Evolutionary conservation across 2,888 invertebrate genomes (phyloP).

Genomic region (Drosophila meridionalis): DNA sequence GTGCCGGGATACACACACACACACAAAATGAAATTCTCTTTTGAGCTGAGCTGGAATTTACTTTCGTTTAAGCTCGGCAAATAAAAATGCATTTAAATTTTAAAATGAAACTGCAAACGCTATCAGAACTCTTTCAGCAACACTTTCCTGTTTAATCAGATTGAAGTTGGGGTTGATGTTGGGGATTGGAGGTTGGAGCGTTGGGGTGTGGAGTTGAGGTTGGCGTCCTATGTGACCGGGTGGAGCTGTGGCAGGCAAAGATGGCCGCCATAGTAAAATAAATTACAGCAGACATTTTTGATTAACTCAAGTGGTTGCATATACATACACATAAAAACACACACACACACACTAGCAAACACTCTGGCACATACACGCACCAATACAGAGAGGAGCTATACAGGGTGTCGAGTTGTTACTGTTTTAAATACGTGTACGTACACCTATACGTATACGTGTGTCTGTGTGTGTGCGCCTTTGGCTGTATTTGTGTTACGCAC

Average conservation of each 20-base stretch:
- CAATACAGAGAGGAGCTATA: slow-evolving; percentile 35
- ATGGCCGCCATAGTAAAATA: slow-evolving; percentile 82
- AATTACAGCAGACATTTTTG: slow-evolving; percentile 84
- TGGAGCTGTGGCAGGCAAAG: slow-evolving; percentile 60
- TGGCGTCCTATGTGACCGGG: slow-evolving; percentile 7
- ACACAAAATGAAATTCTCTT: slow-evolving; percentile 22
- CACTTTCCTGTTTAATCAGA: slow-evolving; percentile 6
- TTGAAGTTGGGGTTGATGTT: neutral
- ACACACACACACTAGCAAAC: slow-evolving; percentile 22
- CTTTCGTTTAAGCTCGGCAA: slow-evolving; percentile 44
- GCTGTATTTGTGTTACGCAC: slow-evolving; percentile 43
- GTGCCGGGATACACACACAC: slow-evolving; percentile 24
- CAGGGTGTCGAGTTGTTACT: slow-evolving; percentile 67
- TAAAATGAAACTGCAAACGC: slow-evolving; percentile 49
- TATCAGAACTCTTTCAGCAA: slow-evolving; percentile 41
- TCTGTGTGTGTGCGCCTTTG: neutral
- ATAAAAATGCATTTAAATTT: slow-evolving; percentile 48
- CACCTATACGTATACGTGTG: neutral
- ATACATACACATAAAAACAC: slow-evolving; percentile 47
- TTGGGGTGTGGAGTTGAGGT: slow-evolving; percentile 1
- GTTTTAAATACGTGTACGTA: slow-evolving; percentile 27
- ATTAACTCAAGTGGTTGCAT: slow-evolving; percentile 82
- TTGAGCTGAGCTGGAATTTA: slow-evolving; percentile 35
- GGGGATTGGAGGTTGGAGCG: neutral
- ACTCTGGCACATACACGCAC: slow-evolving; percentile 10